phyloP scores from a whole-genome alignment of 2,888 invertebrate species.

The Ceramica pisi region DNA sequence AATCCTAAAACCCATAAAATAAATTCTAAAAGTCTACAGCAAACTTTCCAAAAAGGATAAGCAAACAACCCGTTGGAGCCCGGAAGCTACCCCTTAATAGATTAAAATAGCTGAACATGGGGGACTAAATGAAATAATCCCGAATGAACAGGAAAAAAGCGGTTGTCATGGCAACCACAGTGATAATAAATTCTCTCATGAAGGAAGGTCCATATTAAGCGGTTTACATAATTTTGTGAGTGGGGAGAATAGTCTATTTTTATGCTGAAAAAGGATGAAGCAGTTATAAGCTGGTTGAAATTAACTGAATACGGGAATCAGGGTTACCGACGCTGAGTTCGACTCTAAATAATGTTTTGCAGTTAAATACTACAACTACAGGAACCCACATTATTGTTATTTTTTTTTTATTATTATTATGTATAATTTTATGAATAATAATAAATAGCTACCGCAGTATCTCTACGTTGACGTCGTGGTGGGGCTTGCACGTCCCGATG shows the following conservation, averaged over 20 bases:
- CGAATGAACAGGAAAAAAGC: slow-evolving; percentile 50
- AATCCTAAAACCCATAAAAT: slow-evolving; percentile 11
- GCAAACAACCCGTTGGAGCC: slow-evolving; percentile 41
- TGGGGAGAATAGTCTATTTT: slow-evolving; percentile 28
- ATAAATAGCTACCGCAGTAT: too few relatives aligned
- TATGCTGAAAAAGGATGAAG: slow-evolving; percentile 22
- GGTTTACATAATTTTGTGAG: slow-evolving; percentile 58
- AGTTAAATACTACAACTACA: neutral
- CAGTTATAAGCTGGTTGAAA: slow-evolving; percentile 20
- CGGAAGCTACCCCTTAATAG: slow-evolving; percentile 51
- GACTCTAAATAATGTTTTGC: neutral
- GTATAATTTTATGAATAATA: too few relatives aligned
- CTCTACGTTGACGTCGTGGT: too few relatives aligned
- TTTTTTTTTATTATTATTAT: too few relatives aligned
- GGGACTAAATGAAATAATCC: slow-evolving; percentile 57
- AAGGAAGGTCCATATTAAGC: slow-evolving; percentile 59
- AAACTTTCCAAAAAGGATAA: slow-evolving; percentile 26
- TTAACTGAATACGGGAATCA: neutral
- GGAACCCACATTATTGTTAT: neutral
- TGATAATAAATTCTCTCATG: slow-evolving; percentile 54
- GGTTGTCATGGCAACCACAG: slow-evolving; percentile 48
- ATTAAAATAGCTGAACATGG: slow-evolving; percentile 61
- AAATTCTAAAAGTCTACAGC: slow-evolving; percentile 16
- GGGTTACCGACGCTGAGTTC: neutral
- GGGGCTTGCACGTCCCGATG: too few relatives aligned